Conservation (phyloP, 2,797 vertebrate genomes). For the Trematomus bernacchii region DNA sequence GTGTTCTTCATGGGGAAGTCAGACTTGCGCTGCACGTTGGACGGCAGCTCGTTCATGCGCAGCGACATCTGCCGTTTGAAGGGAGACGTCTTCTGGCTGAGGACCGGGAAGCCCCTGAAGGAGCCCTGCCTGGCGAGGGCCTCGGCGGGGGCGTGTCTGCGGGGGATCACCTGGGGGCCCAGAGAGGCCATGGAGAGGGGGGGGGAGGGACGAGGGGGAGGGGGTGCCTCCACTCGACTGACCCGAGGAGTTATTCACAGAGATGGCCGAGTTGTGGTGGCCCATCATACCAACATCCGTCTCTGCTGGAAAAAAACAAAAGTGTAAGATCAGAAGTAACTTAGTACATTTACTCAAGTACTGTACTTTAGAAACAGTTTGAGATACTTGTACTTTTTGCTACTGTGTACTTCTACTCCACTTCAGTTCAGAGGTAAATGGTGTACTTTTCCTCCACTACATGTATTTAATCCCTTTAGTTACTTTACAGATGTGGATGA, state of each 20-base stretch:
- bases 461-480: too few species aligned
- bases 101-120: conserved; percentile 95
- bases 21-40: conserved; percentile 96
- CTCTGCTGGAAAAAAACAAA: conserved; percentile 76
- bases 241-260: conserved; percentile 56
- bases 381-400: too few species aligned
- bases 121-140: conserved; percentile 96
- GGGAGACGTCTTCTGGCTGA: conserved; percentile 98
- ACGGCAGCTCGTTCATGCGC: conserved; percentile 96
- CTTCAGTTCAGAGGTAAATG: too few species aligned
- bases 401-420: too few species aligned
- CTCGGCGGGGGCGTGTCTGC: conserved; percentile 94
- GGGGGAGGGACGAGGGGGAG: conserved; percentile 90
- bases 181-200: conserved; percentile 84
- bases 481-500: too few species aligned
- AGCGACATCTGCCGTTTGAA: conserved; percentile 97
- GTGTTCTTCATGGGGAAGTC: conserved; percentile 96
- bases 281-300: conserved; percentile 83
- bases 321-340: too few species aligned
- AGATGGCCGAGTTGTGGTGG: conserved; percentile 65
- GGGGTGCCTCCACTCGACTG: conserved; percentile 72
- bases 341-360: too few species aligned
- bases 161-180: conserved; percentile 92
- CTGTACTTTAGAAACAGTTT: too few species aligned
- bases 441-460: too few species aligned